Evolutionary conservation across 2,113 vertebrate genomes (phyloP), one percentile per base, ranked within the genome.

Genomic region (Chaenogobius annularis): DNA sequence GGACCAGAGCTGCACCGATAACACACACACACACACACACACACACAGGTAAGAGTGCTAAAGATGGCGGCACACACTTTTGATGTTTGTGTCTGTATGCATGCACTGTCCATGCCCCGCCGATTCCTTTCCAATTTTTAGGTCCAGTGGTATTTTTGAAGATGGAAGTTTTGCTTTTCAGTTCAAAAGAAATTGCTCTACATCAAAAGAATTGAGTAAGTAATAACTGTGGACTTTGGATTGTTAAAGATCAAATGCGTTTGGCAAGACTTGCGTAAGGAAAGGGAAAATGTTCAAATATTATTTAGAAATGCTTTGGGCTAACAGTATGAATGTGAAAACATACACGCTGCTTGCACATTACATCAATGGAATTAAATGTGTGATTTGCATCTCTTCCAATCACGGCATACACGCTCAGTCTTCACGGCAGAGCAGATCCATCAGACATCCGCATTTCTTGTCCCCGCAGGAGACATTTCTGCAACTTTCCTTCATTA

Each of bases 21-120:
- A 19, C 22, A 66, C 37, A 82, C 40, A 55, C 58, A 35, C 46
- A 82, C 40, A 55, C 26, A 35, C 26, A 4, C 26, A 31, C 26
- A 31, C 46, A 82, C 40, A 55, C 58, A 35, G 58, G 58, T 61
- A 19, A 9, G 31, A 44, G 62, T 19, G 35, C 37, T 37, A 61
- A 35, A 61, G 31, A 61, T 61, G 58, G 26, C 12, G 7, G 6
- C 13, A 20, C 10, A 10, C 35, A 44, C 19, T 44, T 20, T 64
- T 64, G 26, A 31, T 43, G 37, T 65, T 20, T 15, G 26, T 13
- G 19, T 65, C 17, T 62, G 19, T n/a, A n/a, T 62, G 26, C 58
- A 37, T 19, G 58, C 31, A 19, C 58, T 17, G 31, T 20, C 19
- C 37, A 40, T 5, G 3, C 7, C 37, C 6, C 8, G 37, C 37